phyloP scores from a whole-genome alignment of 2,113 vertebrate species.

The Nannospalax galili region DNA sequence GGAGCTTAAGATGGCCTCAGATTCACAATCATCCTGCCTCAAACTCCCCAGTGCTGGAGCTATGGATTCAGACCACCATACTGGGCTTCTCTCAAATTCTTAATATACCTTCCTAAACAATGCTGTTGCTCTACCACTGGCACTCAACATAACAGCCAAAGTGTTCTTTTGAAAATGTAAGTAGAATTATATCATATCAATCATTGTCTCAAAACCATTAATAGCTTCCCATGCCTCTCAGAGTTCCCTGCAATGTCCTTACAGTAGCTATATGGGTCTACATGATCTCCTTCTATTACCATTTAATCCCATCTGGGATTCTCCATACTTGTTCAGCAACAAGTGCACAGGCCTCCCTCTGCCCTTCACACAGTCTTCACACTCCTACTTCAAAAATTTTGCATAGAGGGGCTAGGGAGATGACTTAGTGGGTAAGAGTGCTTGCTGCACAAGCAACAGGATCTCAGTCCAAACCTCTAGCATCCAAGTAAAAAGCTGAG shows the following conservation, averaged over 20 bases:
- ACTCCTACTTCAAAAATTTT: not conserved
- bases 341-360: not conserved
- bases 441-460: not conserved
- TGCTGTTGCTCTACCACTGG: not conserved
- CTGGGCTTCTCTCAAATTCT: not conserved
- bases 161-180: not conserved
- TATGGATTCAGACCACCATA: not conserved
- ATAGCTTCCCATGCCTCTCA: not conserved
- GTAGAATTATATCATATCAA: too few species aligned
- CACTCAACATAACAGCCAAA: not conserved
- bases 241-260: not conserved
- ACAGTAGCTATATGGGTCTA: not conserved
- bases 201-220: not conserved
- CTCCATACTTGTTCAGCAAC: not conserved
- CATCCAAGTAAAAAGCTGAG: not conserved
- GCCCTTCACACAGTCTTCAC: not conserved
- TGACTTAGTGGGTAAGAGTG: not conserved
- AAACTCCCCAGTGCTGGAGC: not conserved
- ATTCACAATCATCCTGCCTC: not conserved
- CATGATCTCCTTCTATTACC: not conserved
- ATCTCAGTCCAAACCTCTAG: not conserved
- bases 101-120: not conserved
- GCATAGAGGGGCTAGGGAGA: not conserved
- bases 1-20: not conserved
- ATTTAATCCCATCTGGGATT: not conserved